phyloP scores from a whole-genome alignment of 2,113 vertebrate species.

The Oenanthe melanoleuca region DNA sequence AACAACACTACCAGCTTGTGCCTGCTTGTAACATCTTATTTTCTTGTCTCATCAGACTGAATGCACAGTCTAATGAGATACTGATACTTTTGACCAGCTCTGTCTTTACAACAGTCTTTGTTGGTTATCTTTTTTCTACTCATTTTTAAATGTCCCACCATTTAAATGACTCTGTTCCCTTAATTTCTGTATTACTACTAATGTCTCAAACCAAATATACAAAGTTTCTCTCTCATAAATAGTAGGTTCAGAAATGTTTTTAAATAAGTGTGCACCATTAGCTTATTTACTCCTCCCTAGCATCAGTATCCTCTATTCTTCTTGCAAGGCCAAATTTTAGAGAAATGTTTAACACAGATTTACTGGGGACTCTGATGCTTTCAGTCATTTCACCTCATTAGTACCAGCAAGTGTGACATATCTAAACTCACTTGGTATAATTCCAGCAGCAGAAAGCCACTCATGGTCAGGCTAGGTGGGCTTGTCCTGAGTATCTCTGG shows the following conservation, averaged over 20 bases:
- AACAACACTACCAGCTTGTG: neutral
- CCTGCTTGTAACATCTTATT: neutral
- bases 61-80: no score
- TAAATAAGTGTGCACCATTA: neutral
- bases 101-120: neutral
- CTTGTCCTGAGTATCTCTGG: neutral
- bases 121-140: accelerated
- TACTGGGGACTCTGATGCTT: neutral
- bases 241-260: neutral
- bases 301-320: neutral
- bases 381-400: neutral
- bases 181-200: neutral
- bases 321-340: neutral
- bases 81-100: neutral
- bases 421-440: neutral
- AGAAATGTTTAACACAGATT: neutral
- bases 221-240: neutral
- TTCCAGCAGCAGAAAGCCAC: neutral
- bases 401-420: neutral
- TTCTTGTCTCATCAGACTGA: neutral
- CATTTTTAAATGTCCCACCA: neutral
- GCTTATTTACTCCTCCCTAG: neutral
- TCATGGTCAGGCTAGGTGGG: neutral
- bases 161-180: neutral
- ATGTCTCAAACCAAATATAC: neutral